Percentiles rank a stretch among this genome's conserved stretches.
Conservation (phyloP, 2,113 vertebrate species). For the Colossoma macropomum region DNA sequence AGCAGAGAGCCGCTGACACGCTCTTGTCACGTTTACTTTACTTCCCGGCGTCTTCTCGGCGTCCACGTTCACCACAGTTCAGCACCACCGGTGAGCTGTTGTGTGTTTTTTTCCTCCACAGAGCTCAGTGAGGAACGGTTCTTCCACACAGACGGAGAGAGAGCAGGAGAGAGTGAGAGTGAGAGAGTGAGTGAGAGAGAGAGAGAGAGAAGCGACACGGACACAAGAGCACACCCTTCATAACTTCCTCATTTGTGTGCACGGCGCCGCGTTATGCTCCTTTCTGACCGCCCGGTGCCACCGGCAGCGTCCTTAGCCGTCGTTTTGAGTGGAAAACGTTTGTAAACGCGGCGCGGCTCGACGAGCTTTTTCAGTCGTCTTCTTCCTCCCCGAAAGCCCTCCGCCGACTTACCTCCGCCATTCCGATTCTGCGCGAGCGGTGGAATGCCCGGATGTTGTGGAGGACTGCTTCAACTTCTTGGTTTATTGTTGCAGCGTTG, state of each 20-base stretch:
- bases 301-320: conserved; percentile 32
- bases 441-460: conserved; percentile 81
- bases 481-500: conserved; percentile 68
- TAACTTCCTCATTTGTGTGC: conserved; percentile 59
- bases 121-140: conserved; percentile 69
- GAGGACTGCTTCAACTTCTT: conserved; percentile 65
- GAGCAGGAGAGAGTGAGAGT: neutral
- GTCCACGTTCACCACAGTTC: conserved; percentile 69
- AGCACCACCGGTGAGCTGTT: conserved; percentile 69
- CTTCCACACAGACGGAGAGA: conserved; percentile 70
- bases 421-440: conserved; percentile 82
- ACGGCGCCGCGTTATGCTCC: conserved; percentile 36
- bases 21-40: conserved; percentile 52
- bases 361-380: conserved; percentile 57
- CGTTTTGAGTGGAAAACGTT: conserved; percentile 30
- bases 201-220: conserved; percentile 59
- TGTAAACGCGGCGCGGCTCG: conserved; percentile 49
- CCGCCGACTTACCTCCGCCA: conserved; percentile 84
- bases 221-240: conserved; percentile 68
- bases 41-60: conserved; percentile 41
- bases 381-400: conserved; percentile 65
- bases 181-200: conserved; percentile 1
- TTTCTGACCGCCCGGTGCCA: conserved; percentile 50
- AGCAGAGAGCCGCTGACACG: conserved; percentile 53
- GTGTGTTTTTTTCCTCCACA: conserved; percentile 54